Conservation (phyloP, 2,888 invertebrate genomes). For the Rhingia rostrata region DNA sequence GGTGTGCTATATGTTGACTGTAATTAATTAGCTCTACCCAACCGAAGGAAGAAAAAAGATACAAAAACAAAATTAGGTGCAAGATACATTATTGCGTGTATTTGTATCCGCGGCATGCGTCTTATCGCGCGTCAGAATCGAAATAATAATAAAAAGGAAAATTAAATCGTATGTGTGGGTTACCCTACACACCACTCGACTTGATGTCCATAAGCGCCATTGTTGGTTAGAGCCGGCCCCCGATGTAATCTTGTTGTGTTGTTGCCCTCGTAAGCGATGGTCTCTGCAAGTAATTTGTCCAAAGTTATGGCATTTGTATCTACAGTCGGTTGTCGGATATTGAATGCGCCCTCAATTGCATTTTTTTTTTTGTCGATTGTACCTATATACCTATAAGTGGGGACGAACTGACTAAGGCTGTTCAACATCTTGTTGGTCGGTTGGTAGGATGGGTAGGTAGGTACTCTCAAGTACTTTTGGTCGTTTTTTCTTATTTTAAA, state of each 20-base stretch:
- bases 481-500: background rate
- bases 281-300: constrained; percentile 50
- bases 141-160: constrained; percentile 33
- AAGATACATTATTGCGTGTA: too few relatives aligned
- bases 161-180: constrained; percentile 54
- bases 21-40: too few relatives aligned
- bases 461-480: too few relatives aligned
- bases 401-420: too few relatives aligned
- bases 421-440: too few relatives aligned
- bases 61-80: too few relatives aligned
- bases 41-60: too few relatives aligned
- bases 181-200: constrained; percentile 16
- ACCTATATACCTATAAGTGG: too few relatives aligned
- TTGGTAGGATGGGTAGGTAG: too few relatives aligned
- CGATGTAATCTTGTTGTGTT: constrained; percentile 40
- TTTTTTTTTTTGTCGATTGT: constrained; percentile 2
- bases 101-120: too few relatives aligned
- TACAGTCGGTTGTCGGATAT: background rate
- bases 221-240: constrained; percentile 31
- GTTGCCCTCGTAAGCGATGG: constrained; percentile 43
- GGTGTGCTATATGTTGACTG: too few relatives aligned
- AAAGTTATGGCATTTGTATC: constrained; percentile 43
- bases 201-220: constrained; percentile 48
- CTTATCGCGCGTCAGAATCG: constrained; percentile 20
- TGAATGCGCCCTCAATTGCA: constrained; percentile 27